Conservation (phyloP, 2,797 vertebrate species). For the Muscicapa comitata region DNA sequence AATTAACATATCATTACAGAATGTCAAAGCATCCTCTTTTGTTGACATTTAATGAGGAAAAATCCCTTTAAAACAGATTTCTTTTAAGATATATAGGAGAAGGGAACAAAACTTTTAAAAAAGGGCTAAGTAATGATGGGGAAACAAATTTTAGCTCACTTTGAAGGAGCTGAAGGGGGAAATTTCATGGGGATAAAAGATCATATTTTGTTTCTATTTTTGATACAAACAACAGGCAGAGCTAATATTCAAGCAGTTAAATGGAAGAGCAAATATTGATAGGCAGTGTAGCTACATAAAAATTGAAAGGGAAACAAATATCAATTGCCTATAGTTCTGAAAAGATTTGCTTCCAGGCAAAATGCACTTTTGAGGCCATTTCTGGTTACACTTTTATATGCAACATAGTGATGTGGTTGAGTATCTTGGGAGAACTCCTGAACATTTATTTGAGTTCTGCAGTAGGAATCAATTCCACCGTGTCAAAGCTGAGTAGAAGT, state of each 20-base stretch:
- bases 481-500: not conserved
- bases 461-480: not conserved
- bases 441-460: conserved; percentile 15
- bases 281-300: not conserved
- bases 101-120: not conserved
- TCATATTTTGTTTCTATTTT: not conserved
- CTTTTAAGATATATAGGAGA: not conserved
- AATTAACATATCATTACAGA: not conserved
- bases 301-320: not conserved
- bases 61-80: not conserved
- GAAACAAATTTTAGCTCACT: not conserved
- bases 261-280: not conserved
- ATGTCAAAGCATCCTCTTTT: not conserved
- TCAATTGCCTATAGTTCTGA: not conserved
- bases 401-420: not conserved
- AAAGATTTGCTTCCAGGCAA: not conserved
- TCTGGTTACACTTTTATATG: not conserved
- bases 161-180: not conserved
- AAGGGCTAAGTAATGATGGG: not conserved
- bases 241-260: not conserved
- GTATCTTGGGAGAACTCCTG: not conserved
- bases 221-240: not conserved
- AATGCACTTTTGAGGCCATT: not conserved
- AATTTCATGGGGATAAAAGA: not conserved
- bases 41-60: not conserved